Evolutionary conservation across 2,888 invertebrate species (phyloP).

Genomic region (Asteroscopus sphinx): DNA sequence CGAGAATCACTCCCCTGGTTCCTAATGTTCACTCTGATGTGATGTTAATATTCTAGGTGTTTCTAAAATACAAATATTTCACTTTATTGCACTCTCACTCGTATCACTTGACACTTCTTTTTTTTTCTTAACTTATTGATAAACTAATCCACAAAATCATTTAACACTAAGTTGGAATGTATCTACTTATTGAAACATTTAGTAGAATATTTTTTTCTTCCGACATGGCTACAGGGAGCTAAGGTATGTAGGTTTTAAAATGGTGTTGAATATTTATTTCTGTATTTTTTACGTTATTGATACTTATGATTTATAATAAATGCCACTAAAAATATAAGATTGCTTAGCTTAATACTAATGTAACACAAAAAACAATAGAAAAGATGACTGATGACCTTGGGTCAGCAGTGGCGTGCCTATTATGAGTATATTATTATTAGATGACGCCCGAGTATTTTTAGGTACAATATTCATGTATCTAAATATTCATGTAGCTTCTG

Average conservation of each 20-base stretch:
- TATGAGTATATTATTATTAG: too few species aligned
- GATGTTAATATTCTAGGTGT: not conserved
- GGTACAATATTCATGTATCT: too few species aligned
- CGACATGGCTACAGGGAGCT: slow-evolving; percentile 81
- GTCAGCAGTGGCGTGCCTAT: too few species aligned
- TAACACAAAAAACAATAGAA: too few species aligned
- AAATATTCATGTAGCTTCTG: too few species aligned
- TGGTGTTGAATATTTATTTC: slow-evolving; percentile 44
- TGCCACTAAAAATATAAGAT: slow-evolving; percentile 13
- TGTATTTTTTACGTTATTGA: slow-evolving; percentile 29
- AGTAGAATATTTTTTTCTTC: slow-evolving; percentile 70
- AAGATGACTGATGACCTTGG: too few species aligned
- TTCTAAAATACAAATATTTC: slow-evolving; percentile 8
- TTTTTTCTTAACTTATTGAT: not conserved
- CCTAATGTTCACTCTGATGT: not conserved
- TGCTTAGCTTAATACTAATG: not conserved
- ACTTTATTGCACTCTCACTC: slow-evolving; percentile 14
- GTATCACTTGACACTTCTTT: too few species aligned
- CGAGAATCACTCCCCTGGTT: too few species aligned
- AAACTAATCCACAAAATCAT: slow-evolving; percentile 18
- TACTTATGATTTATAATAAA: slow-evolving; percentile 23
- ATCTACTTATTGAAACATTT: slow-evolving; percentile 50
- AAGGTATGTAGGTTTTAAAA: slow-evolving; percentile 79
- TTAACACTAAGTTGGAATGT: slow-evolving; percentile 14
- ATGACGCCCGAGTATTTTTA: too few species aligned